Evolutionary conservation across 2,113 vertebrate species (phyloP).

Genomic region (Pteruthius melanotis): DNA sequence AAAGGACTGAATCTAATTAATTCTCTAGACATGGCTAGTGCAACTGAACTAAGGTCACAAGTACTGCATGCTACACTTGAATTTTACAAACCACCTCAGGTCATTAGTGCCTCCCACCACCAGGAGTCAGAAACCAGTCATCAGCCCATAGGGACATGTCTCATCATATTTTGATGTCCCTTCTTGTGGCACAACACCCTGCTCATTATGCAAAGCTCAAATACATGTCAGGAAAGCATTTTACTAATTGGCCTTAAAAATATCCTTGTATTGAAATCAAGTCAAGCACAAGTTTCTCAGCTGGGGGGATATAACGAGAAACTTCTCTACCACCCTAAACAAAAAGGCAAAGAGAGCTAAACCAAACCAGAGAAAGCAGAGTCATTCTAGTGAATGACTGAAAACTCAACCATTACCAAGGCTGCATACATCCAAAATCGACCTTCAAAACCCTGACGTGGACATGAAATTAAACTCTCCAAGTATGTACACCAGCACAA

Average conservation of each 20-base stretch:
- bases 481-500: accelerated
- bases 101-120: not conserved
- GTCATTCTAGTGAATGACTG: not conserved
- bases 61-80: not conserved
- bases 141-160: not conserved
- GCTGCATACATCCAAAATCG: not conserved
- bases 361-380: not conserved
- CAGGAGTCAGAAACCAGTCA: not conserved
- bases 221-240: not conserved
- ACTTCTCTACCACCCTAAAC: not conserved
- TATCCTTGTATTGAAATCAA: not conserved
- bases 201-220: not conserved
- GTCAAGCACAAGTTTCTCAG: not conserved
- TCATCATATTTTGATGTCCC: not conserved
- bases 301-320: accelerated
- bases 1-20: not conserved
- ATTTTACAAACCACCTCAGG: not conserved
- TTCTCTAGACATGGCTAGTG: not conserved
- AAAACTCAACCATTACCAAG: not conserved
- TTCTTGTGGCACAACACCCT: not conserved
- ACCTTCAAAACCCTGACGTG: not conserved
- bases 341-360: not conserved
- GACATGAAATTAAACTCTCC: not conserved
- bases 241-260: not conserved
- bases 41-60: slow-evolving; percentile 22